A percentile compares a stretch with the other conserved stretches of the same genome.
phyloP scores from a whole-genome alignment of 1,140 invertebrate species.

The Drosophila persimilis region DNA sequence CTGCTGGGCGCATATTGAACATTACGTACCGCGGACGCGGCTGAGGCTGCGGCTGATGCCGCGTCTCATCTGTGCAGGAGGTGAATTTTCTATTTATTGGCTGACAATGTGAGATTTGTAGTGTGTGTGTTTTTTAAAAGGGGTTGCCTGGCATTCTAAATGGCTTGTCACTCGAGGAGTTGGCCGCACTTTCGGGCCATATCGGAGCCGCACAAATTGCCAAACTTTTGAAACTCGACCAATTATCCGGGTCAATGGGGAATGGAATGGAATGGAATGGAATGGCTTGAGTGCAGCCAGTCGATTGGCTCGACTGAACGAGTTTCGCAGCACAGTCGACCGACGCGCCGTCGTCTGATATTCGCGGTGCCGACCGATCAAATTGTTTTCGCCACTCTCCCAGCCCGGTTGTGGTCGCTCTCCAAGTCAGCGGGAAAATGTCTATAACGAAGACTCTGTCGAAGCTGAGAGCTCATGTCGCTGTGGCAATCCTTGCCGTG shows the following conservation, averaged over 20 bases:
- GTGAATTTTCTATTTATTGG: constrained; percentile 57
- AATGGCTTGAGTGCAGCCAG: constrained; percentile 1
- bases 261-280: constrained; percentile 10
- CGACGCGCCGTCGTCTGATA: no score
- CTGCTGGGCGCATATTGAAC: constrained; percentile 30
- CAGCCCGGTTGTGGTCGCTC: constrained; percentile 13
- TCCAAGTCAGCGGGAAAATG: constrained; percentile 19
- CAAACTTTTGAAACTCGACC: not conserved
- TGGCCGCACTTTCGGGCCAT: constrained; percentile 7
- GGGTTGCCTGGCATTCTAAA: not conserved
- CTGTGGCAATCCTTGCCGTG: constrained; percentile 11
- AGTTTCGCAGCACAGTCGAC: constrained; percentile 3
- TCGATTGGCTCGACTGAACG: no score
- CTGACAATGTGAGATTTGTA: constrained; percentile 22
- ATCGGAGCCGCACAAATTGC: constrained; percentile 12
- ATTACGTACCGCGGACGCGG: constrained; percentile 38
- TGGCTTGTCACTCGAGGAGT: constrained; percentile 19
- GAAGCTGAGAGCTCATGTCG: constrained; percentile 15
- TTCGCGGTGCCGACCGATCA: constrained; percentile 15
- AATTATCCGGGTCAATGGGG: constrained; percentile 14
- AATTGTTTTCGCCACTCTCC: constrained; percentile 27
- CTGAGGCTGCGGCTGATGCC: constrained; percentile 13
- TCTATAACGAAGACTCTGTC: constrained; percentile 5
- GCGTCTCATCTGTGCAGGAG: constrained; percentile 57
- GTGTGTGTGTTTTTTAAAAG: not conserved